Evolutionary conservation across 2,113 vertebrate genomes (phyloP), one percentile per base, ranked within the genome.

Genomic region (Rana temporaria): DNA sequence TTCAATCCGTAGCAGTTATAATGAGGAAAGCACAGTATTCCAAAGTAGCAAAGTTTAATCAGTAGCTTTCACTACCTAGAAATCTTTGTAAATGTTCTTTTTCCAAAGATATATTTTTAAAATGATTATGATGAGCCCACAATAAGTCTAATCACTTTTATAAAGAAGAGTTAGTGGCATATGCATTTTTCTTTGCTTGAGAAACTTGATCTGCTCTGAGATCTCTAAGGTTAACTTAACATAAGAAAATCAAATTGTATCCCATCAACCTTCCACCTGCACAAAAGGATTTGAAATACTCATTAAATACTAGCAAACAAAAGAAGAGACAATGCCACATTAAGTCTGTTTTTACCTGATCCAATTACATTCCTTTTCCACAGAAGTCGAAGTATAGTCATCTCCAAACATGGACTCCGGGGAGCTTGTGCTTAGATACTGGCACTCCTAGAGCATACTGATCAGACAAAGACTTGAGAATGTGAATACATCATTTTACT

Each of bases 341-440:
- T 59, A 60, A 69, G 66, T 59, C 65, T 70, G 30, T 60, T 79
- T 68, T 59, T 59, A 79, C 78, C 65, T 69, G 78, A 69, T 79
- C 30, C 56, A 79, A 79, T 79, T 79, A 79, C 78, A 69, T 79
- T 79, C 20, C 26, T 79, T 79, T 57, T 69, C 56, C 24, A 56
- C 53, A 79, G 65, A 69, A 79, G 78, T 79, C 78, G 60, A 79
- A 79, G 78, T 79, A 79, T 69, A 79, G 78, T 79, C 78, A 79
- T 79, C 78, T 69, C 26, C 55, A 78, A 66, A 70, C 78, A 79
- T 79, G 78, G 66, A 48, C 78, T 66, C 78, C 48, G 53, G 55
- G 66, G 78, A 24, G 53, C n/a, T 59, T 42, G 66, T 48, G 65
- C 65, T 66, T 70, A 68, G 55, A 69, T 70, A 57, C 63, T 78